Percentiles rank a stretch among this genome's conserved stretches.
These are phyloP conservation scores for Virgularia gustaviana DNA, from an alignment of 92 coral and sea anemone species.

Conservation along the genomic window DNA sequence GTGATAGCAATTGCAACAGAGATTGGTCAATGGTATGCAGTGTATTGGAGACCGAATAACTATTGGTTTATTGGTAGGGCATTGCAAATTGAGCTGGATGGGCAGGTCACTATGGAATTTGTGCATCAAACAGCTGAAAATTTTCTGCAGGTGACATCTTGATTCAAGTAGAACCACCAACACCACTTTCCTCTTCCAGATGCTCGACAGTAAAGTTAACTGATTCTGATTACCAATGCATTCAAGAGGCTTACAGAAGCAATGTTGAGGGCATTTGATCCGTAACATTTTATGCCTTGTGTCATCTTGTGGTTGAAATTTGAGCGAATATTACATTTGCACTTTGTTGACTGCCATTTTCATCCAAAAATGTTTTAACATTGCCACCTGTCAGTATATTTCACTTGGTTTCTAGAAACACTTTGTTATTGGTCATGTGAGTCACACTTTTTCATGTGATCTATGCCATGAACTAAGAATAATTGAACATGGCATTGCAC, in stretches of 20 bases:
- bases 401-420: not conserved
- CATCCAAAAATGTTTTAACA: not conserved
- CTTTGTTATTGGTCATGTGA: not conserved
- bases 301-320: not conserved
- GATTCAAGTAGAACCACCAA: constrained; percentile 37
- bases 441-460: not conserved
- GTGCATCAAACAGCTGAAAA: constrained; percentile 43
- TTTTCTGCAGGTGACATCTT: constrained; percentile 27
- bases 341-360: not conserved
- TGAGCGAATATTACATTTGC: not conserved
- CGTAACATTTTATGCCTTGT: constrained; percentile 12
- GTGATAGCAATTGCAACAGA: not conserved
- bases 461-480: not conserved
- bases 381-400: not conserved
- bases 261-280: constrained; percentile 1
- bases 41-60: constrained; percentile 45
- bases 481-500: not conserved
- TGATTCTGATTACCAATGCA: constrained; percentile 23
- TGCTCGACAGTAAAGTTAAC: constrained; percentile 41
- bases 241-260: constrained; percentile 28
- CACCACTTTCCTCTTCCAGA: constrained; percentile 44
- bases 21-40: constrained; percentile 49
- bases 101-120: constrained; percentile 44
- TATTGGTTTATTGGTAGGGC: constrained; percentile 44
- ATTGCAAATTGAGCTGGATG: constrained; percentile 28